Evolutionary conservation across 1,140 invertebrate species (phyloP), one percentile per base, ranked within the genome.

Genomic region (Eupristina koningsbergeri): DNA sequence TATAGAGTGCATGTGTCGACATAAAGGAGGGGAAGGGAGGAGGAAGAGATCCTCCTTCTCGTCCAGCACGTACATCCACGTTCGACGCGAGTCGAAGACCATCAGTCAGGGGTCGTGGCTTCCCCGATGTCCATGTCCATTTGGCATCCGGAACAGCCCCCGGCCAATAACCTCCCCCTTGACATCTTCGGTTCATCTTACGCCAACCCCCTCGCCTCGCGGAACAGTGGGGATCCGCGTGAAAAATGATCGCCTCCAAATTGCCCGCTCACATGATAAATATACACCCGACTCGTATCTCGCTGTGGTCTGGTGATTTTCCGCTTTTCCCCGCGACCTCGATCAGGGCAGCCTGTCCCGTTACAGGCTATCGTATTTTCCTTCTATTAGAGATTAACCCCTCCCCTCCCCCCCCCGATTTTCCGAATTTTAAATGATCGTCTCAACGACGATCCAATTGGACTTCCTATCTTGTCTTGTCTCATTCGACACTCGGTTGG

Each of bases 241-340:
- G 89, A 93, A 93, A 93, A 93, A 93, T 93, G 92, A 92, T 93
- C 91, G 89, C 67, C 84, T 88, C 88, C 89, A 93, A 92, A 93
- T 92, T 93, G 90, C 91, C 89, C 89, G 91, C 91, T 92, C 91
- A 92, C 89, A 93, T 93, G 92, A 92, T 93, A 92, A 93, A 93
- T 93, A 91, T 92, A 91, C 89, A 84, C 19, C 29, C 31, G 41
- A 17, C 0, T 39, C 19, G 50, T n/a, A 36, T 58, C 77, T 64
- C 19, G 8, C 15, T n/a, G n/a, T n/a, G n/a, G n/a, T n/a, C n/a
- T n/a, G n/a, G n/a, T n/a, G n/a, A n/a, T n/a, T n/a, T n/a, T n/a
- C n/a, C n/a, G n/a, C n/a, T n/a, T n/a, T n/a, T n/a, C n/a, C n/a
- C n/a, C n/a, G n/a, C n/a, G n/a, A n/a, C n/a, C 26, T 41, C 41